Percentiles rank a stretch among this genome's conserved stretches.
Evolutionary conservation across 1,140 invertebrate species (phyloP).

Genomic region (Panulirus ornatus): DNA sequence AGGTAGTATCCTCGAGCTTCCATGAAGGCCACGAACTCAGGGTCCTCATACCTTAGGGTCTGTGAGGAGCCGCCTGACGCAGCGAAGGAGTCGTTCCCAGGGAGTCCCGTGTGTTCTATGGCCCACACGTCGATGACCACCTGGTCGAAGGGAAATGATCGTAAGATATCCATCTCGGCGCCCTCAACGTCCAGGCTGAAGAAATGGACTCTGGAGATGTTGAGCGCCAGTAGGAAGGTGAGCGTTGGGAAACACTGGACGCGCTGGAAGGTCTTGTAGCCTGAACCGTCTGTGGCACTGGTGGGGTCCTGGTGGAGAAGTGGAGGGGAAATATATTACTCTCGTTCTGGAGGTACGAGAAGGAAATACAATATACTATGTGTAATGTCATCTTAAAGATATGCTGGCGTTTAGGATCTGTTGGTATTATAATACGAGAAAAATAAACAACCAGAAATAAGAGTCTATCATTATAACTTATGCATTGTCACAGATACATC

Average conservation of each 20-base stretch:
- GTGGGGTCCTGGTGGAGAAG: conserved; percentile 6
- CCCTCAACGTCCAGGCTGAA: conserved; percentile 74
- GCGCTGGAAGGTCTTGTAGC: conserved; percentile 55
- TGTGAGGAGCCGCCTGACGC: neutral
- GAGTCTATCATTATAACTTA: no score
- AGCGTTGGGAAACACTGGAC: conserved; percentile 66
- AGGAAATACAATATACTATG: neutral
- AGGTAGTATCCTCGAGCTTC: conserved; percentile 73
- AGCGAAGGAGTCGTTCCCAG: neutral
- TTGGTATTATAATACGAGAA: no score
- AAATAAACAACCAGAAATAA: no score
- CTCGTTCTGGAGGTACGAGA: neutral
- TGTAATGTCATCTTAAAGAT: neutral
- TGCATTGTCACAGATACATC: no score
- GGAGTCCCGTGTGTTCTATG: conserved; percentile 54
- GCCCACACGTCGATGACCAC: conserved; percentile 73
- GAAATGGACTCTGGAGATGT: conserved; percentile 68
- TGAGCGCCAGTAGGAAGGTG: conserved; percentile 64
- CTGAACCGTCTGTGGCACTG: conserved; percentile 17
- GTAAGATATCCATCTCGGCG: conserved; percentile 59
- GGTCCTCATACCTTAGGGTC: conserved; percentile 44
- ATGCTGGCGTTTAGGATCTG: no score
- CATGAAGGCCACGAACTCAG: conserved; percentile 67
- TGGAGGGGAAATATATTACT: neutral
- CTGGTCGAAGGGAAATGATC: conserved; percentile 63